These are phyloP conservation scores for Chiroxiphia lanceolata DNA, from an alignment of 2,797 vertebrate species.

Conservation along the genomic window DNA sequence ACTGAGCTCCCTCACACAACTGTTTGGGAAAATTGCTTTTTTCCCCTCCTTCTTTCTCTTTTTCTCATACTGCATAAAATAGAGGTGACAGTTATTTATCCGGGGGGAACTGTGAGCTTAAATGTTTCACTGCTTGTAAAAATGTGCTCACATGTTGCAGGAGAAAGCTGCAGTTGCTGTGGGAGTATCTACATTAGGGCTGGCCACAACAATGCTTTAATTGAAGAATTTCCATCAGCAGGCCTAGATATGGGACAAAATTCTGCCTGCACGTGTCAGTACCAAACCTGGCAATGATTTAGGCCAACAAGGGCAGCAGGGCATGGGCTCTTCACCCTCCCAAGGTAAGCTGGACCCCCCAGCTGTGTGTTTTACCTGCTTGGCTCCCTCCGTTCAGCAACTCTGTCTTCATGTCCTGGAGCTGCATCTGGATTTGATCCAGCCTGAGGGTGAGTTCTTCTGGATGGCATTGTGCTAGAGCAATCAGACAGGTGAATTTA, in stretches of 20 bases:
- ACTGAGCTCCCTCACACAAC: not conserved
- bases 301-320: not conserved
- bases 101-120: not conserved
- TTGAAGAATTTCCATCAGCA: not conserved
- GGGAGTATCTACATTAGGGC: not conserved
- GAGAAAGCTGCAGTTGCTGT: not conserved
- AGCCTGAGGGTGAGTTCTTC: constrained; percentile 81
- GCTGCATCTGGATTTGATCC: constrained; percentile 81
- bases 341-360: not conserved
- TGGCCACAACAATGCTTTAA: not conserved
- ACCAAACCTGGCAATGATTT: not conserved
- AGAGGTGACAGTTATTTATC: not conserved
- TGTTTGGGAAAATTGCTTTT: not conserved
- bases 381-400: not conserved
- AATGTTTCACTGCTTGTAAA: not conserved
- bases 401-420: constrained; percentile 79
- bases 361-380: not conserved
- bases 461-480: constrained; percentile 80
- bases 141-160: not conserved
- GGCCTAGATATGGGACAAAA: not conserved
- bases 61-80: not conserved
- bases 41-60: not conserved
- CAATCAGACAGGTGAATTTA: not conserved
- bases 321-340: not conserved
- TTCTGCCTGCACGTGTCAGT: not conserved